Percentiles rank a stretch among this genome's conserved stretches.
Evolutionary conservation across 2,797 vertebrate species (phyloP).

Genomic region (Hippocampus kuda): DNA sequence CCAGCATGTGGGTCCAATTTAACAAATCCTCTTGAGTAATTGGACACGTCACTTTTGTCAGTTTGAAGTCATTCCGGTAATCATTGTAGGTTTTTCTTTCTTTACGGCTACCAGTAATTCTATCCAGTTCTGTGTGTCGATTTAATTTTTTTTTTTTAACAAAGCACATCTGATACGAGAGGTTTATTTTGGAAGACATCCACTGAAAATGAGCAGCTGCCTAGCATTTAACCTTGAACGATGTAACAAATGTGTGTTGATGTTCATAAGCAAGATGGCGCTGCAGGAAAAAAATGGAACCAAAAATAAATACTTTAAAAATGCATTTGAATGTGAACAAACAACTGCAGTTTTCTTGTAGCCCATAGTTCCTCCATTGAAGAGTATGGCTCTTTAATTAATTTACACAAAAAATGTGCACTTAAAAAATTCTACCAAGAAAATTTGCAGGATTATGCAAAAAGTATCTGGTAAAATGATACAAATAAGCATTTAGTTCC

Average conservation of each 20-base stretch:
- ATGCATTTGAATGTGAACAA: too few species aligned
- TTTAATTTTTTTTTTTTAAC: too few species aligned
- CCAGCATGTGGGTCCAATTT: slow-evolving; percentile 1
- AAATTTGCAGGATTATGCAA: too few species aligned
- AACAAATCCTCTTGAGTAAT: background rate
- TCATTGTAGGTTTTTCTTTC: slow-evolving; percentile 1
- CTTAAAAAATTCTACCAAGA: too few species aligned
- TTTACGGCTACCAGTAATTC: background rate
- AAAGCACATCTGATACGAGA: background rate
- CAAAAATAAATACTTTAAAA: too few species aligned
- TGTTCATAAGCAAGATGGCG: background rate
- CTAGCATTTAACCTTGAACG: background rate
- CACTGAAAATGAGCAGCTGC: background rate
- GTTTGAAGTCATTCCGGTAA: slow-evolving; percentile 3
- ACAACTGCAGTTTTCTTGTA: too few species aligned
- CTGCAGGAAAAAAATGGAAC: too few species aligned
- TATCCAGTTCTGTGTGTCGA: background rate
- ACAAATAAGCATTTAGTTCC: too few species aligned
- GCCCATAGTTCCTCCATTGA: too few species aligned
- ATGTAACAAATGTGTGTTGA: background rate
- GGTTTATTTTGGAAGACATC: background rate
- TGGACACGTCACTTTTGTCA: slow-evolving; percentile 2
- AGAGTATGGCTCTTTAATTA: too few species aligned
- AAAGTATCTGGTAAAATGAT: too few species aligned
- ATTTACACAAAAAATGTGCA: too few species aligned